Conservation (phyloP, 2,888 invertebrate genomes). For the Dasypogon diadema region DNA sequence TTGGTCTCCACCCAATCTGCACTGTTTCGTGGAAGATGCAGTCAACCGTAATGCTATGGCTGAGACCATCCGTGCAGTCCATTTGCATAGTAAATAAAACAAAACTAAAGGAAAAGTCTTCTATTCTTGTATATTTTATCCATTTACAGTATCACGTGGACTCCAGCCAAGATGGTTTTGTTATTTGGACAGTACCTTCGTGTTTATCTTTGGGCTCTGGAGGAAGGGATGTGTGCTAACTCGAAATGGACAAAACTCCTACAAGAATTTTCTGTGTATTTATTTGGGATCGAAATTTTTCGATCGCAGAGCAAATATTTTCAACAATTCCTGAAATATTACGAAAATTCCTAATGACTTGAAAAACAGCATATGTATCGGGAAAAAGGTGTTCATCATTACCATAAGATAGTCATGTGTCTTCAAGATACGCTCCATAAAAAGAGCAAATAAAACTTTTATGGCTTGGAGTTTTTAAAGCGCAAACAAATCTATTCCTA, state of each 20-base stretch:
- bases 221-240: slow-evolving; percentile 6
- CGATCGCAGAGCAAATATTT: not conserved
- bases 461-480: not conserved
- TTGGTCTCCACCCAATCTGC: slow-evolving; percentile 23
- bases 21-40: slow-evolving; percentile 18
- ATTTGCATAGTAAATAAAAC: slow-evolving; percentile 30
- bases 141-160: slow-evolving; percentile 31
- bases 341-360: too few species aligned
- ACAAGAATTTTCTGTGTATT: not conserved
- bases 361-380: not conserved
- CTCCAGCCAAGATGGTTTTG: not conserved
- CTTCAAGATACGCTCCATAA: not conserved
- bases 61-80: slow-evolving; percentile 9
- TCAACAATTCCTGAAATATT: not conserved
- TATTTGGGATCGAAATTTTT: slow-evolving; percentile 12
- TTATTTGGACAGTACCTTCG: slow-evolving; percentile 18
- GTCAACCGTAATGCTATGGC: not conserved
- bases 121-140: slow-evolving; percentile 32
- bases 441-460: slow-evolving; percentile 1
- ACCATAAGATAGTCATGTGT: not conserved
- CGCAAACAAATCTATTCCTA: not conserved
- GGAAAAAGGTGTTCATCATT: not conserved
- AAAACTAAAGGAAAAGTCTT: not conserved
- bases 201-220: slow-evolving; percentile 8
- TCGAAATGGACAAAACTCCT: not conserved